Percentiles rank a stretch among this genome's conserved stretches.
phyloP scores from a whole-genome alignment of 2,888 invertebrate species.

The Ctenicera cuprea region DNA sequence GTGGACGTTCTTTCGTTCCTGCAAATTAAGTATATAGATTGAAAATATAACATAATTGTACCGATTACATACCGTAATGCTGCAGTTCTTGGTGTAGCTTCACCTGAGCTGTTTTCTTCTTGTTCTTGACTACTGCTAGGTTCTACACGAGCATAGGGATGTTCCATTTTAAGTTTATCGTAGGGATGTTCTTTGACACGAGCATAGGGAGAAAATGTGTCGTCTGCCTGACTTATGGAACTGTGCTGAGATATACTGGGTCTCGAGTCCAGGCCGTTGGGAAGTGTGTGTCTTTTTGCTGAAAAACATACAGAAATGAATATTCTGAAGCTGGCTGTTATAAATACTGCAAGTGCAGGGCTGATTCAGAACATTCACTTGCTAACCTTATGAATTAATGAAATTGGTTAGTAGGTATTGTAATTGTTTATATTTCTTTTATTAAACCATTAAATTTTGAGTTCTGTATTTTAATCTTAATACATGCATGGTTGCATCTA shows the following conservation, averaged over 20 bases:
- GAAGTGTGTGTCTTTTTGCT: conserved; percentile 67
- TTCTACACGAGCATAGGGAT: conserved; percentile 85
- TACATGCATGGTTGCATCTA: too few species aligned
- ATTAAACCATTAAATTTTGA: too few species aligned
- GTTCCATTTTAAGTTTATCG: conserved; percentile 76
- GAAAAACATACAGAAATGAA: neutral
- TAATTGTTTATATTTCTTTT: too few species aligned
- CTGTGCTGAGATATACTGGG: conserved; percentile 78
- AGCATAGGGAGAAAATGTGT: conserved; percentile 77
- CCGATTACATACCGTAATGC: conserved; percentile 18
- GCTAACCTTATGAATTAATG: too few species aligned
- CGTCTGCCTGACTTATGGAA: conserved; percentile 75
- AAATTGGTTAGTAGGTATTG: too few species aligned
- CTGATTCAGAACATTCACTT: too few species aligned
- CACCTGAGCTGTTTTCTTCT: conserved; percentile 60
- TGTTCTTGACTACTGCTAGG: conserved; percentile 67
- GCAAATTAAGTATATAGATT: neutral
- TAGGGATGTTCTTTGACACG: conserved; percentile 78
- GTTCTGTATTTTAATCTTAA: too few species aligned
- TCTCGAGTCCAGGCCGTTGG: conserved; percentile 69
- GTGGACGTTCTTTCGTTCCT: conserved; percentile 52
- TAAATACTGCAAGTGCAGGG: too few species aligned
- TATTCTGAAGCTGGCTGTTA: too few species aligned
- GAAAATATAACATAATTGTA: neutral
- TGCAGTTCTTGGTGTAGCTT: conserved; percentile 53